phyloP scores from a whole-genome alignment of 2,888 invertebrate species.

The Buathra laborator region DNA sequence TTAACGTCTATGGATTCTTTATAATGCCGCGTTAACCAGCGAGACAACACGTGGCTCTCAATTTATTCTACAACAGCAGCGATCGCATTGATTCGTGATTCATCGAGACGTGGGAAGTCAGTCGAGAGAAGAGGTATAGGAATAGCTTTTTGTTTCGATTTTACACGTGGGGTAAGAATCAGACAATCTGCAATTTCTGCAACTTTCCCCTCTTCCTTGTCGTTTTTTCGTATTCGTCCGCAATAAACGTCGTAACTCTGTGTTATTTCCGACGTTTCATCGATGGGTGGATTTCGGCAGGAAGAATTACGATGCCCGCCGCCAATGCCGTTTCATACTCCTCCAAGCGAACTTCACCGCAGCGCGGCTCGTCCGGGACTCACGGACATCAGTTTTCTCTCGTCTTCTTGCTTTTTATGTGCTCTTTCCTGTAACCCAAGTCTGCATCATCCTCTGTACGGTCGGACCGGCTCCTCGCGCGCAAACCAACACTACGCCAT shows the following conservation, averaged over 20 bases:
- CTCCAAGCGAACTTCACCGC: constrained; percentile 13
- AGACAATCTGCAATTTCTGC: constrained; percentile 47
- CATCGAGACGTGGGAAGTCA: constrained; percentile 14
- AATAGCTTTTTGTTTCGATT: background rate
- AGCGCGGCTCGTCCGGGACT: constrained; percentile 12
- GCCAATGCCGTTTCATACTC: background rate
- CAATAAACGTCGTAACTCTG: background rate
- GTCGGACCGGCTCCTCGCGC: constrained; percentile 24
- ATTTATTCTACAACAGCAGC: constrained; percentile 19
- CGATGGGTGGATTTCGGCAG: constrained; percentile 2
- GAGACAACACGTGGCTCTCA: constrained; percentile 30
- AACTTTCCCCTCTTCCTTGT: constrained; percentile 69
- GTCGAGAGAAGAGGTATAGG: background rate
- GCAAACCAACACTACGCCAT: constrained; percentile 17
- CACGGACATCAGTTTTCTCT: constrained; percentile 19
- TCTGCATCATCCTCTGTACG: constrained; percentile 39
- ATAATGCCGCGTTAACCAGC: background rate
- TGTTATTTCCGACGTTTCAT: background rate
- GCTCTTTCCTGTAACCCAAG: constrained; percentile 36
- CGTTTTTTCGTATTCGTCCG: background rate
- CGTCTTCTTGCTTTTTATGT: constrained; percentile 17
- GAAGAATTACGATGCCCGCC: constrained; percentile 49
- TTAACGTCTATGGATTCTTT: no score
- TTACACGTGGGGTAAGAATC: background rate
- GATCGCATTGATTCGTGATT: constrained; percentile 30